phyloP scores from a whole-genome alignment of 2,888 invertebrate species.

The Cynaeus angustus region DNA sequence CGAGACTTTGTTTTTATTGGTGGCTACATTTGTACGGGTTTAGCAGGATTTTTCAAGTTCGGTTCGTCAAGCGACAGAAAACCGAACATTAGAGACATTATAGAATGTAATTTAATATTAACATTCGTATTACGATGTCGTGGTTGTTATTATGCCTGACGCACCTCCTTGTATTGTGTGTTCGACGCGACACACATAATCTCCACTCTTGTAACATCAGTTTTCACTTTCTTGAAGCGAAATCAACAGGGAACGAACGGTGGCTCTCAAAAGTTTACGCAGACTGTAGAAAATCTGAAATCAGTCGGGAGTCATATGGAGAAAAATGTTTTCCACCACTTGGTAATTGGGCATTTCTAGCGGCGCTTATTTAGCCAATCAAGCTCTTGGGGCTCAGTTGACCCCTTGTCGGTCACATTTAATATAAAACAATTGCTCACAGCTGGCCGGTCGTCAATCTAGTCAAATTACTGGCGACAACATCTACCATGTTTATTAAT shows the following conservation, averaged over 20 bases:
- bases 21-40: conserved; percentile 11
- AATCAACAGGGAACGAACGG: conserved; percentile 3
- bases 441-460: conserved; percentile 68
- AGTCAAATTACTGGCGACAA: conserved; percentile 64
- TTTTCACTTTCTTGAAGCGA: conserved; percentile 49
- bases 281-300: too few species aligned
- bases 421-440: conserved; percentile 70
- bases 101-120: conserved; percentile 40
- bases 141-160: conserved; percentile 47
- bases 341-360: conserved; percentile 28
- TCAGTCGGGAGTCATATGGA: too few species aligned
- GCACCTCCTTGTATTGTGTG: conserved; percentile 38
- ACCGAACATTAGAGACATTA: conserved; percentile 40
- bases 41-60: conserved; percentile 23
- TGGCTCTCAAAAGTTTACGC: not conserved
- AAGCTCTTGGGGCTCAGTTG: conserved; percentile 53
- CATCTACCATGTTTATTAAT: conserved; percentile 47
- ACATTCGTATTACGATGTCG: conserved; percentile 41
- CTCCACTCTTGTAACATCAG: conserved; percentile 46
- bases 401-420: conserved; percentile 65
- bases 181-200: conserved; percentile 50
- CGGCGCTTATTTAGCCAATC: conserved; percentile 47
- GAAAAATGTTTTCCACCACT: too few species aligned
- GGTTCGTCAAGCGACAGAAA: conserved; percentile 33
- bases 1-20: conserved; percentile 34